Percentiles rank a stretch among this genome's conserved stretches.
phyloP scores from a whole-genome alignment of 2,888 invertebrate genomes.

The Melolontha melolontha region DNA sequence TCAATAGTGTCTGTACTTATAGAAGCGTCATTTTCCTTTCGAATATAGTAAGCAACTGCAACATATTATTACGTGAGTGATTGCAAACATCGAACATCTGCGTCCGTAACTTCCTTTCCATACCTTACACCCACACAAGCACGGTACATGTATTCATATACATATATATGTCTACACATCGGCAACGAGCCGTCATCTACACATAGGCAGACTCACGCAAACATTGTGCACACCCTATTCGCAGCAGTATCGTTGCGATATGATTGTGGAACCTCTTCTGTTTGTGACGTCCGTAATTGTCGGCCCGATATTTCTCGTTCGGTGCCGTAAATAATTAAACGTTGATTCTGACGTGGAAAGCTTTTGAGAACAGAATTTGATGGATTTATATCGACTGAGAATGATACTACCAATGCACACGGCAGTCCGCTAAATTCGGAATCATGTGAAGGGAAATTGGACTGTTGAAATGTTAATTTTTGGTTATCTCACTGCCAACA shows the following conservation, averaged over 20 bases:
- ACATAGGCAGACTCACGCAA: too few species aligned
- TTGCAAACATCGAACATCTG: constrained; percentile 14
- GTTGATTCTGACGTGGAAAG: constrained; percentile 38
- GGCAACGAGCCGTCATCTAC: not conserved
- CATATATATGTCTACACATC: constrained; percentile 2
- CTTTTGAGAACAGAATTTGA: constrained; percentile 30
- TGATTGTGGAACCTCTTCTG: constrained; percentile 20
- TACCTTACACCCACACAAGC: constrained; percentile 10
- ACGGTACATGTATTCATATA: not conserved
- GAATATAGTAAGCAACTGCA: not conserved
- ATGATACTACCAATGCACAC: constrained; percentile 3
- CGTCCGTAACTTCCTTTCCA: not conserved
- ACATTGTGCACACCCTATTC: too few species aligned
- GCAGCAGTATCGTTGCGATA: constrained; percentile 5
- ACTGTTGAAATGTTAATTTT: constrained; percentile 39
- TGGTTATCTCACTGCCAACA: constrained; percentile 28
- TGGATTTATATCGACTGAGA: constrained; percentile 28
- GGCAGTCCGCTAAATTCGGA: constrained; percentile 10
- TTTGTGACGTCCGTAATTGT: constrained; percentile 28
- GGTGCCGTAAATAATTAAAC: constrained; percentile 38
- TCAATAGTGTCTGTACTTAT: too few species aligned
- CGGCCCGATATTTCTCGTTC: constrained; percentile 9
- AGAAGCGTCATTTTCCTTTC: too few species aligned
- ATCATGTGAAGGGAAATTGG: constrained; percentile 23
- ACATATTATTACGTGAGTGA: constrained; percentile 16